Evolutionary conservation across 2,797 vertebrate genomes (phyloP).

Genomic region (Pseudochaenichthys georgianus): DNA sequence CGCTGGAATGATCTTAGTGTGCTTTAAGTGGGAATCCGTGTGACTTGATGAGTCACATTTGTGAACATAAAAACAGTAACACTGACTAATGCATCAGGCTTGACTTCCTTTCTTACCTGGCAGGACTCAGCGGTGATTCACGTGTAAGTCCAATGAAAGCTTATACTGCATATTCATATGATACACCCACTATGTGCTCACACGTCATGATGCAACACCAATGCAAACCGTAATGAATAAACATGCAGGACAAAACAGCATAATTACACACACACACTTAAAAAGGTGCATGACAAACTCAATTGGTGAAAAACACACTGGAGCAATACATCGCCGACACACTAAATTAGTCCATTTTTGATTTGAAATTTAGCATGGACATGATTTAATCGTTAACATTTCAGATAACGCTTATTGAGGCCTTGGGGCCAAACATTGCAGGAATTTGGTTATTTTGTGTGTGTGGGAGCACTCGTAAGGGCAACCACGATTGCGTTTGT

Average conservation of each 20-base stretch:
- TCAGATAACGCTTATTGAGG: constrained; percentile 67
- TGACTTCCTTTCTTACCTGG: constrained; percentile 6
- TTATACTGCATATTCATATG: constrained; percentile 48
- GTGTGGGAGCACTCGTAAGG: constrained; percentile 28
- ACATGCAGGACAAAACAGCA: constrained; percentile 6
- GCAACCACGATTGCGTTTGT: constrained; percentile 48
- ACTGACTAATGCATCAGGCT: constrained; percentile 26
- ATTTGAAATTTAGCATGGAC: constrained; percentile 56
- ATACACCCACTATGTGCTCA: constrained; percentile 27
- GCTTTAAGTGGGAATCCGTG: neutral
- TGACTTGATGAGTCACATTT: constrained; percentile 45
- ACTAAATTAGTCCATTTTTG: constrained; percentile 58
- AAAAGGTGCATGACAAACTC: constrained; percentile 13
- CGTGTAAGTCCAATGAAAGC: constrained; percentile 12
- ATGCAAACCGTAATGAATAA: constrained; percentile 43
- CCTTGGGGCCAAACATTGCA: constrained; percentile 42
- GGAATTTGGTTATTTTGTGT: constrained; percentile 47
- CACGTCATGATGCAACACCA: constrained; percentile 36
- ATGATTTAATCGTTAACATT: constrained; percentile 71
- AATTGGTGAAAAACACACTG: constrained; percentile 34
- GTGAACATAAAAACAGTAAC: neutral
- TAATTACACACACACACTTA: neutral
- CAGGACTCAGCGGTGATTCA: constrained; percentile 40
- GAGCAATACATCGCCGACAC: constrained; percentile 34
- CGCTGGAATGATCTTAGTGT: constrained; percentile 17